A percentile compares a stretch with the other conserved stretches of the same genome.
These are phyloP conservation scores for Nyctereutes procyonoides DNA, from an alignment of 2,113 vertebrate species.

Conservation along the genomic window DNA sequence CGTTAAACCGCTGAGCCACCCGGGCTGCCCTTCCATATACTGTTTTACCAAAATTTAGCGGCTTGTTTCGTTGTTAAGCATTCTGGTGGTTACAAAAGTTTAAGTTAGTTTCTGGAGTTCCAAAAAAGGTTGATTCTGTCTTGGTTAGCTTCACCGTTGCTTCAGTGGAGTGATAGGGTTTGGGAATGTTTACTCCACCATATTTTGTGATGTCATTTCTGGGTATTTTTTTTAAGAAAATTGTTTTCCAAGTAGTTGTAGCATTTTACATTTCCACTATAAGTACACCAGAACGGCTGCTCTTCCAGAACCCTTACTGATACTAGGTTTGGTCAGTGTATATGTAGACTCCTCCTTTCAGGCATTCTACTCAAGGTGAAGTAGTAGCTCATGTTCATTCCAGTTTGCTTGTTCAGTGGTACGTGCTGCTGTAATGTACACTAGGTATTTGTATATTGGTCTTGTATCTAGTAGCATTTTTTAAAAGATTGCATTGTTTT, in stretches of 20 bases:
- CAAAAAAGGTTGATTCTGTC: not conserved
- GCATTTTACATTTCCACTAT: too few relatives aligned
- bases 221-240: not conserved
- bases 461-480: not conserved
- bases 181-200: too few relatives aligned
- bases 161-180: not conserved
- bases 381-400: too few relatives aligned
- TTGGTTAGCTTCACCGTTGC: not conserved
- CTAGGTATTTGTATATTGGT: not conserved
- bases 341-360: not conserved
- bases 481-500: not conserved
- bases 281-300: not conserved
- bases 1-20: too few relatives aligned
- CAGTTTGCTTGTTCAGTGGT: too few relatives aligned
- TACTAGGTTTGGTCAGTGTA: not conserved
- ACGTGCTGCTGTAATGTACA: too few relatives aligned
- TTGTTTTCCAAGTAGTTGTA: not conserved
- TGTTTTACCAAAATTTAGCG: not conserved
- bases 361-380: too few relatives aligned
- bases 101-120: not conserved
- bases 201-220: not conserved
- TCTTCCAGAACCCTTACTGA: not conserved
- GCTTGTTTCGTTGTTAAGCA: not conserved
- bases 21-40: not conserved
- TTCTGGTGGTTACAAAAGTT: not conserved